Evolutionary conservation across 64 coral and sea anemone genomes (phyloP), one percentile per base, ranked within the genome.

Genomic region (Pocillopora damicornis): DNA sequence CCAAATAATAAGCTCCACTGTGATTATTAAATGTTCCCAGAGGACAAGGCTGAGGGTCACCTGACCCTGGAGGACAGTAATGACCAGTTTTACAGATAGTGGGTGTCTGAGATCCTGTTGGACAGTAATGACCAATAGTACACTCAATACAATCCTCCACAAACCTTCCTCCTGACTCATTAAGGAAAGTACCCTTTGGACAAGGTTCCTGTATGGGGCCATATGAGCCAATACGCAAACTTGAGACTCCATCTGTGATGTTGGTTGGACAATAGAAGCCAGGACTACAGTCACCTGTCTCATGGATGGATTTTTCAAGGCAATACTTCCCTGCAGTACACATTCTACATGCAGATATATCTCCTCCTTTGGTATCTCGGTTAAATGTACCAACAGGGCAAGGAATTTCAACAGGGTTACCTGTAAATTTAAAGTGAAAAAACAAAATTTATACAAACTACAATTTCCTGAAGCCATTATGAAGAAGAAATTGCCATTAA

Each of bases 261-360:
- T 99, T 95, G 65, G 93, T 99, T 60, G 97, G 97, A 58, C 97
- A 99, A 76, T 99, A 99, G 75, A 88, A 95, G 42, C 97, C 97
- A 59, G 61, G 76, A 42, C 74, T 69, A 65, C 97, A 99, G 34
- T 81, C 73, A 51, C 88, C 97, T 13, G 81, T 99, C 30, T 91
- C 90, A 22, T 2, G 15, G 22, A 58, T 37, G 56, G 97, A 95
- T 51, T 94, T 58, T 26, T 99, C 93, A 58, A 65, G 86, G 72
- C 97, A 99, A 63, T 99, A 99, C 75, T 86, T 90, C 51, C 97
- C 97, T 76, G 97, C 90, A 61, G 93, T 95, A 59, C 97, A 99
- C 75, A 89, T 93, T 42, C 69, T n/a, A 34, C 97, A 99, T 15
- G 90, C 74, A 62, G 76, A 82, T 14, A 99, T 67, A 77, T 69